These are phyloP conservation scores for Lutjanus argentimaculatus DNA, from an alignment of 2,797 vertebrate species.

Conservation along the genomic window DNA sequence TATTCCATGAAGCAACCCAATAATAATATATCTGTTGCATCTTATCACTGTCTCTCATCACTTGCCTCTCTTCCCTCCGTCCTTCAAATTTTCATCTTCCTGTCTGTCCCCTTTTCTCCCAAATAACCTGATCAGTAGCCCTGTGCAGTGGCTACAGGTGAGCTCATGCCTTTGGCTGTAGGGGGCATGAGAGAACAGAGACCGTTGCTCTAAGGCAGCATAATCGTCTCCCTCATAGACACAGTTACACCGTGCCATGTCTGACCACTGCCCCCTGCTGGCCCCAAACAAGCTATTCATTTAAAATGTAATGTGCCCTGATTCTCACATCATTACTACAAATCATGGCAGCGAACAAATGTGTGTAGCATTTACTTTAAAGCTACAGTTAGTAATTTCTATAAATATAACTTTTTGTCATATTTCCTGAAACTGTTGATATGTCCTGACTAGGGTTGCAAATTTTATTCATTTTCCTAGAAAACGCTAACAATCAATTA, in stretches of 20 bases:
- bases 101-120: conserved; percentile 9
- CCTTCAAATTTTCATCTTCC: background rate
- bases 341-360: background rate
- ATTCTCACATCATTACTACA: background rate
- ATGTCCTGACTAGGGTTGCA: no score
- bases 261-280: conserved; percentile 78
- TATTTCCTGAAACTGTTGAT: no score
- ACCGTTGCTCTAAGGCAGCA: conserved; percentile 30
- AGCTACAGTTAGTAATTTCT: no score
- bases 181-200: conserved; percentile 35
- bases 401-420: no score
- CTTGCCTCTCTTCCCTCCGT: conserved; percentile 14
- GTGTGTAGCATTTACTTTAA: background rate
- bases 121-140: conserved; percentile 23
- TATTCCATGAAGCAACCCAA: conserved; percentile 17
- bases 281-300: conserved; percentile 7
- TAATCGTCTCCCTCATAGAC: conserved; percentile 33
- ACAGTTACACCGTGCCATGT: conserved; percentile 21
- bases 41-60: conserved; percentile 15
- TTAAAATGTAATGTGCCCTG: background rate
- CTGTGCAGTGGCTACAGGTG: background rate
- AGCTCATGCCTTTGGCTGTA: conserved; percentile 25
- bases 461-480: no score
- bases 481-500: no score
- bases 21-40: conserved; percentile 10